Evolutionary conservation across 2,888 invertebrate genomes (phyloP).

Genomic region (Phengaris arion): DNA sequence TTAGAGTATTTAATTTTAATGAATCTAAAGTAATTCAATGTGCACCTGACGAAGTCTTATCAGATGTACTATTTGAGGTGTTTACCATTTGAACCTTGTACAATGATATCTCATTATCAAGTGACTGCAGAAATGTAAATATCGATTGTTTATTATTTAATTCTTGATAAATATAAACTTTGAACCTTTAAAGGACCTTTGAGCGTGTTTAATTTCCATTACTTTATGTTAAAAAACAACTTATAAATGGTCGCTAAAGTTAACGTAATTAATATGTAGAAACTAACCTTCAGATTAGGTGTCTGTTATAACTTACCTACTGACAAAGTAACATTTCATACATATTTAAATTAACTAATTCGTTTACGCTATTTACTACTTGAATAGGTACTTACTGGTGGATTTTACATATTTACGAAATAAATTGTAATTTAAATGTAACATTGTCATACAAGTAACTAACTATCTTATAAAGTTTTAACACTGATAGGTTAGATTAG

Average conservation of each 20-base stretch:
- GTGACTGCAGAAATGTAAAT: constrained; percentile 1
- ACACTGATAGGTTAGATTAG: too few species aligned
- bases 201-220: constrained; percentile 7
- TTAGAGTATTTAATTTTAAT: not conserved
- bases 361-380: not conserved
- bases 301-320: not conserved
- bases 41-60: constrained; percentile 7
- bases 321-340: not conserved
- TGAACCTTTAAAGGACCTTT: not conserved
- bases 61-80: not conserved
- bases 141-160: constrained; percentile 11
- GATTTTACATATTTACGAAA: not conserved
- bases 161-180: constrained; percentile 5
- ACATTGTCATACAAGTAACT: not conserved
- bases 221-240: not conserved
- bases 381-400: not conserved
- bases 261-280: not conserved
- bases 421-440: not conserved
- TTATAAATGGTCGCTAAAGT: not conserved
- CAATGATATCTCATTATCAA: not conserved
- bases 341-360: not conserved
- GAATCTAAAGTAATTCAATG: not conserved
- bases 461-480: not conserved
- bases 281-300: constrained; percentile 14
- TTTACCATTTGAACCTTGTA: not conserved